phyloP scores from a whole-genome alignment of 2,113 vertebrate genomes.

The Bos taurus region DNA sequence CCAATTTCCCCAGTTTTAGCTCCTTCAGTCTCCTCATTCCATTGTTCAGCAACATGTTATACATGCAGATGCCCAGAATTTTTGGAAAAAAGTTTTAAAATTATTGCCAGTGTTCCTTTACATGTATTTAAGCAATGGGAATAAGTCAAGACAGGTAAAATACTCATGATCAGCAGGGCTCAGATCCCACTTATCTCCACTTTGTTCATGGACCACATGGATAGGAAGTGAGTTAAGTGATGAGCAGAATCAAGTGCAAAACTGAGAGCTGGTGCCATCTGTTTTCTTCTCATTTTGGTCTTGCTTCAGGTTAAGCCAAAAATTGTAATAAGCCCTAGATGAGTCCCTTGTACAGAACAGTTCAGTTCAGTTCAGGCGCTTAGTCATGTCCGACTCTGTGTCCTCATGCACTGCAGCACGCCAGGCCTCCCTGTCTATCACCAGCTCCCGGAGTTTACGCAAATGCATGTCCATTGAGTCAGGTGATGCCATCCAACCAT shows the following conservation, averaged over 20 bases:
- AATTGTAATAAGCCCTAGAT: neutral
- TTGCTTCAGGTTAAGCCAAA: neutral
- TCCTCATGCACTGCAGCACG: neutral
- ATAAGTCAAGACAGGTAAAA: neutral
- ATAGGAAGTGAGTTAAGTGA: neutral
- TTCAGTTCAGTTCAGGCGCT: neutral
- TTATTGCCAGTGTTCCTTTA: neutral
- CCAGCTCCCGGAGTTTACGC: rapidly evolving
- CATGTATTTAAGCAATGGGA: neutral
- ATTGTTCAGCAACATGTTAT: neutral
- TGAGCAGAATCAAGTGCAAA: neutral
- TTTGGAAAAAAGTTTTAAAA: neutral
- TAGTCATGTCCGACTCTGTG: neutral
- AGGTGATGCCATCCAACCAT: neutral
- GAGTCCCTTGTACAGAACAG: neutral
- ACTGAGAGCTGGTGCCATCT: neutral
- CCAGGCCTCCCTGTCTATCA: neutral
- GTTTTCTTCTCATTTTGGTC: neutral
- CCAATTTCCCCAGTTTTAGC: neutral
- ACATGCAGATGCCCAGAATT: neutral
- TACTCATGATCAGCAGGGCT: neutral
- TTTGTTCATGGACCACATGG: neutral
- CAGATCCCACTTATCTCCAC: too few relatives aligned
- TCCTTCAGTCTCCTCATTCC: neutral
- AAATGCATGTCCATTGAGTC: neutral